Base-by-base conservation (phyloP, 2,113 vertebrate species). In the Tapirus terrestris region DNA sequence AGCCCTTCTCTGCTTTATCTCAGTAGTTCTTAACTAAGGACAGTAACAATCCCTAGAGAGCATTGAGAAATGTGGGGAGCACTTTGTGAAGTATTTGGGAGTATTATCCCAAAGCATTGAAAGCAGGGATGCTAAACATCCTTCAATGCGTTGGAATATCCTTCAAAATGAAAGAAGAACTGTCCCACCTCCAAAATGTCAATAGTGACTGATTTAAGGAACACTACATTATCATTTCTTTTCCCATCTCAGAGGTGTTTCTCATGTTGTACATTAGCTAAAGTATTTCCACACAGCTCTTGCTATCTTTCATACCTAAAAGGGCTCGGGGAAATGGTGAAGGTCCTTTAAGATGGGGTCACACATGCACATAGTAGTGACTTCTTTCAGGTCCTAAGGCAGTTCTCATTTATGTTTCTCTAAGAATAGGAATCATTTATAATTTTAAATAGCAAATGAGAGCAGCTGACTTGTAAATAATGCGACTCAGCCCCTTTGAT, bases 401-500 rank as follows among this genome's bases (percentile, higher is more conserved):
- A 89, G 43, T 92, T 82, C 82, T 86, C 18, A 72, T 81, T 89
- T 86, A 51, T 58, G 73, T 73, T 89, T 23, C 51, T 91, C 77
- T 60, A 95, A 88, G 61, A 85, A 87, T 21, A 9, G 5, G 43
- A 60, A 61, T 83, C 25, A 82, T 93, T 84, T 93, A 84, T 45
- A 51, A 61, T 87, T 88, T 88, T 79, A 93, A 93, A 89, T 39
- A 88, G 76, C 25, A 89, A 91, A 85, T 72, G 53, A 96, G 90
- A 31, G n/a, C 29, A 89, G 67, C 65, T 95, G 45, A 89, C 45
- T 72, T 17, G 48, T 81, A 95, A 96, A 72, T 95, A 89, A 97
- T 91, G 82, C 51, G 86, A 48, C 29, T 77, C 56, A 96, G 73
- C 20, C 65, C 58, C 81, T 95, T 81, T 77, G 72, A 82, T 91